Evolutionary conservation across 2,797 vertebrate genomes (phyloP).

Genomic region (Gymnocypris eckloni): DNA sequence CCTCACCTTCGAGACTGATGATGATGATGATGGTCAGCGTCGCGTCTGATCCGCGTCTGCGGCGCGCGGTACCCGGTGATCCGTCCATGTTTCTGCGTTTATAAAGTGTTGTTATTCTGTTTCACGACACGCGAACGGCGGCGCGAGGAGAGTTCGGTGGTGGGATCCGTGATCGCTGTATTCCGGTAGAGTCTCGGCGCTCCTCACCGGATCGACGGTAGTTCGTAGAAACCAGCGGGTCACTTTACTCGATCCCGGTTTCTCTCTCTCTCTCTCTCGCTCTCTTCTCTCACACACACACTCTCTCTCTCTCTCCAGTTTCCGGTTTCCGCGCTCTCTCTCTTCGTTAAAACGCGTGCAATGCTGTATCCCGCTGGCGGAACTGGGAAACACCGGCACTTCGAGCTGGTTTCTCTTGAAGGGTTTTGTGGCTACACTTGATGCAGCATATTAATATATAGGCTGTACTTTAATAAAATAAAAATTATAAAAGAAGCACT

Average conservation of each 20-base stretch:
- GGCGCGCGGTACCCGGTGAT: constrained; percentile 8
- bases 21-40: background rate
- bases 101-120: background rate
- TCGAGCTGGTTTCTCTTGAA: background rate
- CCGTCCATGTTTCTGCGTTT: constrained; percentile 25
- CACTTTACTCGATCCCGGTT: constrained; percentile 38
- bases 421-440: background rate
- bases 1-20: background rate
- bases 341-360: constrained; percentile 57
- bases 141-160: background rate
- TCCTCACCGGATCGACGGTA: background rate
- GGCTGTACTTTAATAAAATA: too few relatives aligned
- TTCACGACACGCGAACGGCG: background rate
- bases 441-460: too few relatives aligned
- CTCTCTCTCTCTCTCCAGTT: constrained; percentile 51
- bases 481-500: too few relatives aligned
- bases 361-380: constrained; percentile 74
- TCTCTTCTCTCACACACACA: too few relatives aligned
- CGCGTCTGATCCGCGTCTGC: background rate
- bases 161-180: background rate
- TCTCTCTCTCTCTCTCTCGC: background rate
- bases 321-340: constrained; percentile 67
- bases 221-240: constrained; percentile 20
- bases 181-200: background rate
- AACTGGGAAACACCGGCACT: background rate